Evolutionary conservation across 2,888 invertebrate species (phyloP), one percentile per base, ranked within the genome.

Genomic region (Eucera pruinosa): DNA sequence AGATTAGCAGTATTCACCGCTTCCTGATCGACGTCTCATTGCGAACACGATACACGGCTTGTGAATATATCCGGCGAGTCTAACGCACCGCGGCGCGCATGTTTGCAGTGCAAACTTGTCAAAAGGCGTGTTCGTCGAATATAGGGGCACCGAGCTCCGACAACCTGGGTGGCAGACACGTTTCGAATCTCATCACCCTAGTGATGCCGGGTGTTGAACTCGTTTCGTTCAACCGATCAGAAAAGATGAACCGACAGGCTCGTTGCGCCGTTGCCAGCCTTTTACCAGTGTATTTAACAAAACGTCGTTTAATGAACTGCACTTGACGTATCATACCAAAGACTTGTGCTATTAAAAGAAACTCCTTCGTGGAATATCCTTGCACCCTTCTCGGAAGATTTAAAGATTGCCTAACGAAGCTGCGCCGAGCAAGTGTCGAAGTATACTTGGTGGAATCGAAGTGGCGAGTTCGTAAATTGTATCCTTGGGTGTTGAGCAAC

Each of bases 71-170:
- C 84, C 75, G 79, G 75, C 83, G 73, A 47, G 50, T 64, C 68
- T 65, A 75, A 84, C 69, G 80, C 64, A 71, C 45, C 60, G 66
- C 80, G 83, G 87, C 87, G 82, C 89, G 83, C 89, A 88, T 90
- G 89, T 87, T 88, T 88, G 82, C 86, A 79, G 83, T 78, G 89
- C 90, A 89, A 90, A 90, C 88, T 87, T 87, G 91, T 90, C 90
- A 88, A 85, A 80, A 77, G 55, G 81, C 71, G 73, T 80, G 78
- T 54, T 72, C 71, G 71, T 76, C 71, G 67, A 55, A 73, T 58
- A 74, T 61, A 67, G 60, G 55, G 76, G 65, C 72, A 68, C 68
- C 20, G 60, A 39, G 70, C 64, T 57, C 72, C 66, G 82, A 64
- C 84, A 77, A 84, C 82, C 62, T 83, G 86, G 86, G 85, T 85